A percentile compares a stretch with the other conserved stretches of the same genome.
Conservation (phyloP, 2,888 invertebrate genomes). For the Notocelia uddmanniana region DNA sequence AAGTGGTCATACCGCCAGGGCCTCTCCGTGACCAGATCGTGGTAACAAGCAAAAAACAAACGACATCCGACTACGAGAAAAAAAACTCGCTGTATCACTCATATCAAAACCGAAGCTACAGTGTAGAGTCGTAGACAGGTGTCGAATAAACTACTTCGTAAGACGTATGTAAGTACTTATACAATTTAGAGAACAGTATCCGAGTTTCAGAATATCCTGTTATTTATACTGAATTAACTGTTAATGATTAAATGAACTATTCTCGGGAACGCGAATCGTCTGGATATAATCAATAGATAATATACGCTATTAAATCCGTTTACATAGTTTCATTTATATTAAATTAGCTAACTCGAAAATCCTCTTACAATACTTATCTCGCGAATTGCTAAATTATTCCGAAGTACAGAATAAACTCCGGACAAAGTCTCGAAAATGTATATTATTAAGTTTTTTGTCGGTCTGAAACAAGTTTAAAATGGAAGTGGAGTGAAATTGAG, state of each 20-base stretch:
- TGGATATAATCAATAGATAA: too few relatives aligned
- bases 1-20: slow-evolving; percentile 66
- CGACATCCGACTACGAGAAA: slow-evolving; percentile 70
- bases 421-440: slow-evolving; percentile 26
- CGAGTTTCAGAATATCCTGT: neutral
- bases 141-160: neutral
- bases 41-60: slow-evolving; percentile 81
- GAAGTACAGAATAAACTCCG: slow-evolving; percentile 24
- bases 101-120: slow-evolving; percentile 39
- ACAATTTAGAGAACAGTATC: neutral
- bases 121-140: neutral
- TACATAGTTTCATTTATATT: too few relatives aligned
- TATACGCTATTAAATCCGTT: too few relatives aligned
- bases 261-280: too few relatives aligned
- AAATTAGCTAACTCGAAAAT: neutral
- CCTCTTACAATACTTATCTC: slow-evolving; percentile 17
- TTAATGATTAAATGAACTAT: too few relatives aligned
- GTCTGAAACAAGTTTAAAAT: slow-evolving; percentile 31
- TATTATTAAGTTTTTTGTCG: slow-evolving; percentile 35
- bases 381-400: slow-evolving; percentile 34
- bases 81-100: slow-evolving; percentile 55
- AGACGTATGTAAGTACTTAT: too few relatives aligned
- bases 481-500: slow-evolving; percentile 30
- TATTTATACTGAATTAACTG: neutral
- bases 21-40: slow-evolving; percentile 76